These are phyloP conservation scores for Hydrotaea cyrtoneurina DNA, from an alignment of 2,888 invertebrate species.

Conservation along the genomic window DNA sequence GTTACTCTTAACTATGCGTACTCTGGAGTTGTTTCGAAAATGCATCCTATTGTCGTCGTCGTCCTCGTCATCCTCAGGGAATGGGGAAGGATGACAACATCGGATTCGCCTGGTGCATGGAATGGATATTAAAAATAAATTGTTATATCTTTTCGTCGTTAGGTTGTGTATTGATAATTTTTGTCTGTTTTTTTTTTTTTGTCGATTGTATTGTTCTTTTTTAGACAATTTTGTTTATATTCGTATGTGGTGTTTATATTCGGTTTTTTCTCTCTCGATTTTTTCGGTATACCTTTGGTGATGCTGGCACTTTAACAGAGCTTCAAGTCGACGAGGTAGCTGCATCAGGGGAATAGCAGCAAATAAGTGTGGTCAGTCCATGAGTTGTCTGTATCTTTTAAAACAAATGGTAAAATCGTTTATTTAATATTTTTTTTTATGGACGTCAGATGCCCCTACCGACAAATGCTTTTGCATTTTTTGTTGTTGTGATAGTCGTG, in stretches of 20 bases:
- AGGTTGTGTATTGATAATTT: neutral
- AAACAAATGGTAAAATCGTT: conserved; percentile 26
- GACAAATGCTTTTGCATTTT: neutral
- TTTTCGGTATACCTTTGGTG: conserved; percentile 16
- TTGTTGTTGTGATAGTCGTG: neutral
- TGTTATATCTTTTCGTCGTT: conserved; percentile 23
- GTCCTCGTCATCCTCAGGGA: neutral
- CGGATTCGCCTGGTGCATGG: neutral
- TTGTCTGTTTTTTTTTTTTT: neutral
- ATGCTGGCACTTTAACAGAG: too few species aligned
- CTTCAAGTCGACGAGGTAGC: too few species aligned
- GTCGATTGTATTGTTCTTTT: neutral
- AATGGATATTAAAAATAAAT: conserved; percentile 3
- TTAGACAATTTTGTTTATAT: neutral
- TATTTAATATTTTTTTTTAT: conserved; percentile 37
- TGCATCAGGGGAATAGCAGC: too few species aligned
- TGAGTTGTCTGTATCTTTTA: neutral
- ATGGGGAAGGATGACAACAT: neutral
- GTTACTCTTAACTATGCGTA: neutral
- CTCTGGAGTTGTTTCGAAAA: neutral
- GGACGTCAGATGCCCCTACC: neutral
- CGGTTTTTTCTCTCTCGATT: conserved; percentile 1
- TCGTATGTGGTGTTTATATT: conserved; percentile 21
- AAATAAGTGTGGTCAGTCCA: neutral
- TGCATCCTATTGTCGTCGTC: neutral